Base-by-base conservation (phyloP, 1,140 invertebrate species). In the Nephila pilipes region DNA sequence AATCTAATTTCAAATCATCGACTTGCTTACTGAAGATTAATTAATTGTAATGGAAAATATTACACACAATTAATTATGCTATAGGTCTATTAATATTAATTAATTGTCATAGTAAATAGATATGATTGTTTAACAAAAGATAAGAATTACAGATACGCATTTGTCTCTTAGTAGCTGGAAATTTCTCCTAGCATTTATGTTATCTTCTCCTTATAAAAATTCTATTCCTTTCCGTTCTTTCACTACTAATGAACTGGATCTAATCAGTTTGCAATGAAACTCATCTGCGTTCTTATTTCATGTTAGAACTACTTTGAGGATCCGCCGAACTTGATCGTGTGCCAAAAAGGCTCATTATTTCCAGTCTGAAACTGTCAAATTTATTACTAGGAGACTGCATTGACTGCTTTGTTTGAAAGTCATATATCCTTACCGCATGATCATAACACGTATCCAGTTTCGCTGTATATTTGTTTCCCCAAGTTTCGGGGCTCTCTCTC, bases 391-490 rank as follows among this genome's bases (percentile, higher is more conserved):
- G 18, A 18, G 36, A 54, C 57, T 36, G 60, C 32, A 65, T 32
- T 38, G 29, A 63, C 16, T 63, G 46, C 32, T 75, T 79, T 90
- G 38, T 32, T 90, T 90, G 38, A 88, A 57, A 75, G 38, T 55
- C 87, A 36, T 90, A 54, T 57, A 90, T 90, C 69, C 12, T 57
- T 12, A 25, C 22, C 22, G 3, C 16, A 55, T n/a, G 38, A 85
- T 81, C 81, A 85, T 69, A 92, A 85, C 81, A 85, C 80, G 81
- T 65, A 81, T 92, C 80, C 29, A 63, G 36, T 92, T 85, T 92
- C 87, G 25, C 85, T 60, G 87, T 57, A 69, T 88, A 60, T 90
- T 90, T 90, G 65, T 80, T 90, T 88, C 29, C n/a, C 87, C 65
- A 55, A 38, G 38, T 83, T 83, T 25, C 32, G 16, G 29, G n/a